Conservation (phyloP, 2,888 invertebrate species). For the Stegana nigrithorax region DNA sequence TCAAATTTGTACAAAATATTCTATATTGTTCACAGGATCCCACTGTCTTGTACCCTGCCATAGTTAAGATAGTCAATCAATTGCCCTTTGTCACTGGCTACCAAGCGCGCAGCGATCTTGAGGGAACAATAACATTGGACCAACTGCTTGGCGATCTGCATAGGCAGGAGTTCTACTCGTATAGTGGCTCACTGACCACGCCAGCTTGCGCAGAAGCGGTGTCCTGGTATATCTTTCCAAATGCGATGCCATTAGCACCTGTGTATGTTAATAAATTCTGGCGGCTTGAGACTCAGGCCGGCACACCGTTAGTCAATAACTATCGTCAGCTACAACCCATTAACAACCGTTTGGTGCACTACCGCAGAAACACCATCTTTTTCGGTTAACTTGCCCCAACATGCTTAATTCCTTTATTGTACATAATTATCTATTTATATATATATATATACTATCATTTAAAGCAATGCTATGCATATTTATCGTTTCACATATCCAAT, state of each 20-base stretch:
- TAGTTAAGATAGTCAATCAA: conserved; percentile 44
- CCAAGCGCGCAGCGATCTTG: conserved; percentile 32
- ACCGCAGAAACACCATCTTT: conserved; percentile 29
- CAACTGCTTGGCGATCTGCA: conserved; percentile 56
- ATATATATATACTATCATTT: no score
- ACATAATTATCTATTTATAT: no score
- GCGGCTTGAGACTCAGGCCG: conserved; percentile 40
- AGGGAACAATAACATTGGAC: conserved; percentile 44
- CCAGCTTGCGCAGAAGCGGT: conserved; percentile 79
- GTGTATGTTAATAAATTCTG: conserved; percentile 46
- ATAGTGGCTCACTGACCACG: conserved; percentile 79
- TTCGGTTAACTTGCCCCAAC: no score
- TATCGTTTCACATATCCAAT: no score
- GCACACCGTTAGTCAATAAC: conserved; percentile 43
- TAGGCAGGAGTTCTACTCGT: conserved; percentile 54
- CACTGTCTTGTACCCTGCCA: conserved; percentile 45
- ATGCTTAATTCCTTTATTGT: no score
- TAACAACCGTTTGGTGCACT: conserved; percentile 38
- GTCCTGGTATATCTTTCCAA: conserved; percentile 76
- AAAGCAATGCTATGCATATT: no score
- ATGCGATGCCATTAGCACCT: conserved; percentile 69
- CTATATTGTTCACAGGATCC: conserved; percentile 35
- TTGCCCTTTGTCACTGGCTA: conserved; percentile 41
- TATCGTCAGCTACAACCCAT: conserved; percentile 44
- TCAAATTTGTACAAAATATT: no score